These are phyloP conservation scores for Lepus timidus DNA, from an alignment of 2,113 vertebrate species.

Conservation along the genomic window DNA sequence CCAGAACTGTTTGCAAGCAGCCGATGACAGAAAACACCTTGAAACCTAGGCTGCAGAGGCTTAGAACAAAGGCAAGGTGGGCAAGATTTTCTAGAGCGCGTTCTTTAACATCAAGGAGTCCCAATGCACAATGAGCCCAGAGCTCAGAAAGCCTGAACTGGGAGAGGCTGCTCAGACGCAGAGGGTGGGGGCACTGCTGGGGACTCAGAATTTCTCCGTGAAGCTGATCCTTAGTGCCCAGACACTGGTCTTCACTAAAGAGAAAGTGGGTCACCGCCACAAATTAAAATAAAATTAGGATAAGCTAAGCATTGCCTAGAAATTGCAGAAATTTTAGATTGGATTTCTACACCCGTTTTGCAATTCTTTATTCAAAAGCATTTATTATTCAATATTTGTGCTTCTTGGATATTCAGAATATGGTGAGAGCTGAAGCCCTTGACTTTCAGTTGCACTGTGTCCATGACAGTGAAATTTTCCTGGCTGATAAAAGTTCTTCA, in stretches of 20 bases:
- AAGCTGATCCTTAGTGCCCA: neutral
- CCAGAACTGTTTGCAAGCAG: neutral
- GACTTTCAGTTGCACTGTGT: neutral
- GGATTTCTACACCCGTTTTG: neutral
- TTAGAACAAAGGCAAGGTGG: neutral
- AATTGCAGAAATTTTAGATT: neutral
- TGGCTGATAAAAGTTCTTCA: neutral
- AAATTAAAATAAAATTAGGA: neutral
- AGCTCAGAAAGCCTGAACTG: neutral
- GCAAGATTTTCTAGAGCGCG: neutral
- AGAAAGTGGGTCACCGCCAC: neutral
- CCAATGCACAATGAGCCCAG: neutral
- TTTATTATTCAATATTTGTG: neutral
- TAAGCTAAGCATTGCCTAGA: neutral
- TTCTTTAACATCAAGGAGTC: neutral
- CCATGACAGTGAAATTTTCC: neutral
- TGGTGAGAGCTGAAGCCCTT: neutral
- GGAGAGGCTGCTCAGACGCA: neutral
- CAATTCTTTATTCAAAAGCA: neutral
- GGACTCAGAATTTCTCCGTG: neutral
- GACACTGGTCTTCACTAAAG: neutral
- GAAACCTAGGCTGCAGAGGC: slow-evolving; percentile 15
- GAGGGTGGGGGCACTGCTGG: neutral
- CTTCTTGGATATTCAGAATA: neutral
- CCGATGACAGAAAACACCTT: neutral